Evolutionary conservation across 2,113 vertebrate species (phyloP).

Genomic region (Hippocampus guttulatus): DNA sequence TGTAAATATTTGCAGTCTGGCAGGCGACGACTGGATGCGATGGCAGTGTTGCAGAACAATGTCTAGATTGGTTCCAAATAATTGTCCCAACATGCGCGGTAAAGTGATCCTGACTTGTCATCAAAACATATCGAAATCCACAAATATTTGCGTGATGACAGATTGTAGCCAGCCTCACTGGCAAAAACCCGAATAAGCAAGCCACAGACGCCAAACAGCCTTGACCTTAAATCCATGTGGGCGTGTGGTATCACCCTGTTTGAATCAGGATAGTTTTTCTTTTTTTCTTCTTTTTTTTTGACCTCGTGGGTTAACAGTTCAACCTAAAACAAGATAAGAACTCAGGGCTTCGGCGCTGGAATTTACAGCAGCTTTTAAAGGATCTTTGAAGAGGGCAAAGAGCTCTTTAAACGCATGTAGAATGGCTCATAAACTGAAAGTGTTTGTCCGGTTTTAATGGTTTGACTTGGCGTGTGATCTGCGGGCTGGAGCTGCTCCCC

Average conservation of each 20-base stretch:
- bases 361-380: slow-evolving; percentile 62
- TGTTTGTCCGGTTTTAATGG: slow-evolving; percentile 60
- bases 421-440: slow-evolving; percentile 60
- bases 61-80: slow-evolving; percentile 3
- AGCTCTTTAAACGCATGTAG: slow-evolving; percentile 54
- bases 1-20: slow-evolving; percentile 8
- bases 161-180: background rate
- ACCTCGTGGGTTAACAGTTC: slow-evolving; percentile 38
- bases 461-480: slow-evolving; percentile 32
- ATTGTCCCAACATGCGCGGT: background rate
- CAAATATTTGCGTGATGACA: background rate
- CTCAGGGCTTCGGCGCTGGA: slow-evolving; percentile 33
- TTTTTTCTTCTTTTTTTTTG: background rate
- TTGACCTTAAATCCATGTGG: background rate
- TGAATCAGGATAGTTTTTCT: background rate
- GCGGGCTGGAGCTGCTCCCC: slow-evolving; percentile 13
- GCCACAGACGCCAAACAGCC: background rate
- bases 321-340: slow-evolving; percentile 41
- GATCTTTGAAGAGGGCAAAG: slow-evolving; percentile 45
- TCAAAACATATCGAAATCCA: background rate
- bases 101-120: background rate
- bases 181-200: background rate
- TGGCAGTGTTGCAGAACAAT: background rate
- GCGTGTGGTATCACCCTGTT: background rate
- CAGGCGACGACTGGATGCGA: background rate